Conservation (phyloP, 2,888 invertebrate genomes). For the Galerucella nymphaeae region DNA sequence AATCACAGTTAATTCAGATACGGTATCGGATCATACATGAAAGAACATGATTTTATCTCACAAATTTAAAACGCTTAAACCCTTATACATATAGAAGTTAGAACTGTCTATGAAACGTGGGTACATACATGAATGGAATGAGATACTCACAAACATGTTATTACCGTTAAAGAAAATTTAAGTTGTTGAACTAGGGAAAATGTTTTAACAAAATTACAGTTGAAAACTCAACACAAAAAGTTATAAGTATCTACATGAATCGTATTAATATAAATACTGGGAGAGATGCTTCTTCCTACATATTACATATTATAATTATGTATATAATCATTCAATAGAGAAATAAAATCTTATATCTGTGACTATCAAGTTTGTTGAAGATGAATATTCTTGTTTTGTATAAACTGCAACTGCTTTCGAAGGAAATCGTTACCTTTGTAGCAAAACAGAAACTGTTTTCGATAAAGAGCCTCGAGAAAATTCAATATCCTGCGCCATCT, state of each 20-base stretch:
- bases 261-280: background rate
- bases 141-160: background rate
- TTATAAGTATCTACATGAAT: background rate
- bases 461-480: slow-evolving; percentile 20
- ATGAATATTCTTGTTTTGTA: no score
- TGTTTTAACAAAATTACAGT: background rate
- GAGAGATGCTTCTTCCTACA: background rate
- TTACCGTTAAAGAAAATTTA: background rate
- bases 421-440: background rate
- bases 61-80: background rate
- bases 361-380: no score
- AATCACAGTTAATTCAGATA: no score
- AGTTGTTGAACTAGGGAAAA: background rate
- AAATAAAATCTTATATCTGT: no score
- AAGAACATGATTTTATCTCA: no score
- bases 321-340: no score
- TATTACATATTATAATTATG: background rate
- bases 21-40: no score
- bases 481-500: slow-evolving; percentile 34
- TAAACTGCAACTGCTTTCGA: background rate
- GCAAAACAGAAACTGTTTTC: slow-evolving; percentile 5
- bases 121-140: background rate
- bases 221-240: background rate
- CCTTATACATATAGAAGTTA: background rate
- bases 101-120: slow-evolving; percentile 1